Conservation (phyloP, 2,888 invertebrate species). For the Dicyrtoma fusca region DNA sequence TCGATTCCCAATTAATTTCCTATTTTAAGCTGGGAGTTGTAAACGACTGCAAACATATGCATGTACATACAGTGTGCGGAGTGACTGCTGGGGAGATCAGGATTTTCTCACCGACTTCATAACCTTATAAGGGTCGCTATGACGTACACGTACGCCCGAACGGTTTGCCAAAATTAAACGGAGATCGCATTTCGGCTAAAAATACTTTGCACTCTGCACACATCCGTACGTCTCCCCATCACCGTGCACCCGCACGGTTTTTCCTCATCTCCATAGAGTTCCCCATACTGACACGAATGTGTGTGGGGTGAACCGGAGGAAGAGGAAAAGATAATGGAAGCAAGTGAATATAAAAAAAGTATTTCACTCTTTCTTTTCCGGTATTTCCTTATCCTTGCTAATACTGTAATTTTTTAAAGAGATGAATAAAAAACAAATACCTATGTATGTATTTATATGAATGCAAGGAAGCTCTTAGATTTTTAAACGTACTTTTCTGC, state of each 20-base stretch:
- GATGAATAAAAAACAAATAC: too few species aligned
- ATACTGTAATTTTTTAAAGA: slow-evolving; percentile 11
- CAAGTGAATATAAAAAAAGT: not conserved
- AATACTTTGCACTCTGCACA: slow-evolving; percentile 44
- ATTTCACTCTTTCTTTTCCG: slow-evolving; percentile 23
- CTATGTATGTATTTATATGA: too few species aligned
- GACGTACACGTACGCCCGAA: slow-evolving; percentile 48
- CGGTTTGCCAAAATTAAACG: slow-evolving; percentile 55
- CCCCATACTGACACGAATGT: slow-evolving; percentile 1
- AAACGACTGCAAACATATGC: too few species aligned
- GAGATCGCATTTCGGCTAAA: slow-evolving; percentile 56
- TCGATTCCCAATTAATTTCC: too few species aligned
- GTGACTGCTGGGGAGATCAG: slow-evolving; percentile 9
- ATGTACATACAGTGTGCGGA: not conserved
- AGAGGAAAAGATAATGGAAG: not conserved
- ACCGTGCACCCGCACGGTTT: slow-evolving; percentile 2
- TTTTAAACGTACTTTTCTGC: too few species aligned
- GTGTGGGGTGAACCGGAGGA: not conserved
- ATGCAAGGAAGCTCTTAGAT: too few species aligned
- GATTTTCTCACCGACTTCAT: slow-evolving; percentile 38
- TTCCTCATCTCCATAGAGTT: too few species aligned
- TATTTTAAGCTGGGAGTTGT: too few species aligned
- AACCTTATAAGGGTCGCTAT: slow-evolving; percentile 53
- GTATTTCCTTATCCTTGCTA: slow-evolving; percentile 14
- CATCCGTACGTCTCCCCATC: slow-evolving; percentile 9